Percentiles rank a stretch among this genome's conserved stretches.
Conservation (phyloP, 2,797 vertebrate species). For the Eulemur albifrons region DNA sequence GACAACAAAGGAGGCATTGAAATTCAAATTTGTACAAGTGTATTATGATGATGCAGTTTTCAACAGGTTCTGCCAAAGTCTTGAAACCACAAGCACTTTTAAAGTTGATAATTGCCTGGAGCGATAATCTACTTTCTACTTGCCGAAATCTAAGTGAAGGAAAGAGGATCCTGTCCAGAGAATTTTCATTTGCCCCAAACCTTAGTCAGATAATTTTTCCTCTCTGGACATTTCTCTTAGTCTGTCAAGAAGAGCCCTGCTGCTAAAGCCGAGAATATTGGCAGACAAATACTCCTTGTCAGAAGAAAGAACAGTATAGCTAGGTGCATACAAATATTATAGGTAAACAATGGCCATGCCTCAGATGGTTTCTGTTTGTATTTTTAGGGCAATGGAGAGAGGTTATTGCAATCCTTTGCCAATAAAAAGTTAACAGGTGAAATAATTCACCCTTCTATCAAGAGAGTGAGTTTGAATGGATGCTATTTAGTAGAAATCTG, state of each 20-base stretch:
- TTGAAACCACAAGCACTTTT: conserved; percentile 73
- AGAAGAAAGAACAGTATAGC: conserved; percentile 38
- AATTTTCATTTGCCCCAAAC: conserved; percentile 73
- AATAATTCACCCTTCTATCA: conserved; percentile 14
- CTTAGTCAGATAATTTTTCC: conserved; percentile 72
- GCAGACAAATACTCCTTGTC: conserved; percentile 52
- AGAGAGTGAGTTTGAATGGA: neutral
- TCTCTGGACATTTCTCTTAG: conserved; percentile 54
- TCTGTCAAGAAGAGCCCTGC: conserved; percentile 60
- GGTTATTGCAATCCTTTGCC: conserved; percentile 16
- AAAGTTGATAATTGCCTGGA: conserved; percentile 71
- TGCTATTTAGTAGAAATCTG: neutral
- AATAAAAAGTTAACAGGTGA: conserved; percentile 48
- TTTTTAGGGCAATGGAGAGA: neutral
- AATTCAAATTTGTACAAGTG: conserved; percentile 33
- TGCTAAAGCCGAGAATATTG: conserved; percentile 49
- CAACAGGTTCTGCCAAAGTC: conserved; percentile 56
- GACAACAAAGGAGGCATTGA: conserved; percentile 68
- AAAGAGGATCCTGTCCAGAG: conserved; percentile 51
- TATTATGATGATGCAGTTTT: conserved; percentile 52
- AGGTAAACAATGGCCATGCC: conserved; percentile 40
- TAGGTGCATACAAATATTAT: neutral
- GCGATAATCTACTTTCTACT: conserved; percentile 58
- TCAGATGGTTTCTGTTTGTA: neutral
- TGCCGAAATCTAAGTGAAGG: conserved; percentile 50